Evolutionary conservation across 1,140 invertebrate species (phyloP).

Genomic region (Homarus americanus): DNA sequence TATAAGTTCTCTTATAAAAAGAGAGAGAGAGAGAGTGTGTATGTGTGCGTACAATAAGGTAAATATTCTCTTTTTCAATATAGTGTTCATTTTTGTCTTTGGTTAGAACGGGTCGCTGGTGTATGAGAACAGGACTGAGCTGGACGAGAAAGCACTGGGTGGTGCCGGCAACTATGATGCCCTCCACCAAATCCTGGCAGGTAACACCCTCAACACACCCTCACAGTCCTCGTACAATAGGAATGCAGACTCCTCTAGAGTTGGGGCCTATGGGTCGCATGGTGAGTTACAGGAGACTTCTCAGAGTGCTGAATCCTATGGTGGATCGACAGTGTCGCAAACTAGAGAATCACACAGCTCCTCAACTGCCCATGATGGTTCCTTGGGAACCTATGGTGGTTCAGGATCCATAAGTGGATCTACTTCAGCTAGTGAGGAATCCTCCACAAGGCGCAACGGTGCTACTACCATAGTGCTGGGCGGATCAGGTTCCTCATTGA

Average conservation of each 20-base stretch:
- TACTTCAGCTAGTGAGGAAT: background rate
- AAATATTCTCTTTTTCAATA: background rate
- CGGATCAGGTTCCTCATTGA: background rate
- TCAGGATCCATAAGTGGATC: background rate
- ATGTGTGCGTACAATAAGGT: no score
- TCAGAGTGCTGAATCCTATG: constrained; percentile 21
- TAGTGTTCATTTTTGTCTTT: background rate
- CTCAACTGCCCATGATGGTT: background rate
- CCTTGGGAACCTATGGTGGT: background rate
- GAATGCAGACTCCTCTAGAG: background rate
- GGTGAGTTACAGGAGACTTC: background rate
- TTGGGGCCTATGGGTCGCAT: background rate
- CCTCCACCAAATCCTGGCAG: constrained; percentile 53
- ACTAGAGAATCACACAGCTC: background rate
- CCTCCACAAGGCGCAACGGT: background rate
- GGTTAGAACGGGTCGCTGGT: constrained; percentile 66
- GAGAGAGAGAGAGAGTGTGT: no score
- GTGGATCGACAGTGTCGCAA: background rate
- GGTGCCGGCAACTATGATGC: constrained; percentile 5
- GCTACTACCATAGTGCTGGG: constrained; percentile 41
- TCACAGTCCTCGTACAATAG: constrained; percentile 7
- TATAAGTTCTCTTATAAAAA: no score
- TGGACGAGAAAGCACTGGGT: constrained; percentile 27
- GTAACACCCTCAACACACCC: constrained; percentile 41
- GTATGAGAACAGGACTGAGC: constrained; percentile 67